Evolutionary conservation across 1,140 invertebrate genomes (phyloP).

Genomic region (Drosophila sechellia): DNA sequence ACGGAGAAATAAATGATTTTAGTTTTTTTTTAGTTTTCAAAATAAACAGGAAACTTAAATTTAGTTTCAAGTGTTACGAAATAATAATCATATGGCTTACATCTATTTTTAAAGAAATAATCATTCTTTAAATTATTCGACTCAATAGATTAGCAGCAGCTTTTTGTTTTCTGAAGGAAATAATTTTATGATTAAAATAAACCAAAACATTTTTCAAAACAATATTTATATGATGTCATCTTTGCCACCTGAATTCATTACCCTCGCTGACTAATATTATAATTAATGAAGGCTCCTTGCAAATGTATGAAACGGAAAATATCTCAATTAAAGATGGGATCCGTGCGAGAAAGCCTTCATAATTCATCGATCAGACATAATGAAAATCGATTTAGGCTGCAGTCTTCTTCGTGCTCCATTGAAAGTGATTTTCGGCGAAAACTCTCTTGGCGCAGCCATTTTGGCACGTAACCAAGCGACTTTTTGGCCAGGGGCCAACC

Average conservation of each 20-base stretch:
- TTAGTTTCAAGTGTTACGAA: conserved; percentile 21
- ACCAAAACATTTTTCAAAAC: background rate
- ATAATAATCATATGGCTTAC: background rate
- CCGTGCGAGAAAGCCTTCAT: conserved; percentile 42
- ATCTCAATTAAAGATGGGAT: conserved; percentile 23
- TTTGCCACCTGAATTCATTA: background rate
- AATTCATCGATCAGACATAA: conserved; percentile 75
- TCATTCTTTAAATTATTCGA: background rate
- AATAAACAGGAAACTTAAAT: conserved; percentile 1
- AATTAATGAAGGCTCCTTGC: conserved; percentile 24
- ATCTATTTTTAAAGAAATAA: background rate
- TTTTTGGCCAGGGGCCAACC: conserved; percentile 56
- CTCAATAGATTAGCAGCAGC: background rate
- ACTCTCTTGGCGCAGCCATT: conserved; percentile 57
- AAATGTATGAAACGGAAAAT: conserved; percentile 21
- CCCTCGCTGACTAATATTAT: conserved; percentile 5
- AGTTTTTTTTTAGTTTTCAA: background rate
- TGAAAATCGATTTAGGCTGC: conserved; percentile 61
- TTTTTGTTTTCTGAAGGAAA: background rate
- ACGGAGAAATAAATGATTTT: no score
- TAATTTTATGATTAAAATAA: conserved; percentile 4
- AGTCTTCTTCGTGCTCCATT: conserved; percentile 46
- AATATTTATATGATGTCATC: background rate
- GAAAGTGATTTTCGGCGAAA: conserved; percentile 67
- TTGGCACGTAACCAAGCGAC: conserved; percentile 72